Evolutionary conservation across 2,113 vertebrate genomes (phyloP).

Genomic region (Bucco capensis): DNA sequence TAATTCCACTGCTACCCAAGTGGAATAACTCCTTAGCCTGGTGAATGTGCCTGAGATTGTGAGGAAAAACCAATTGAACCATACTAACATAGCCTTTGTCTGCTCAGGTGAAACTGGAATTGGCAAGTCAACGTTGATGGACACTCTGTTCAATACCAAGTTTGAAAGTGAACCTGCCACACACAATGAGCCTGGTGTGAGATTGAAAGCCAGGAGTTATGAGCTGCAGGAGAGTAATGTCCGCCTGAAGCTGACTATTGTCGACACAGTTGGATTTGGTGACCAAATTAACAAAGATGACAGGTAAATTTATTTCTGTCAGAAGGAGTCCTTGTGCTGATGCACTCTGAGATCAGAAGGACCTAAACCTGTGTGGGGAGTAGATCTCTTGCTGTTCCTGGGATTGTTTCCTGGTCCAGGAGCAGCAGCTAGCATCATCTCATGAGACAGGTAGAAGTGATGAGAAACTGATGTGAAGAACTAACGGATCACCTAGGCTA

Average conservation of each 20-base stretch:
- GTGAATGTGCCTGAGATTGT: rapidly evolving
- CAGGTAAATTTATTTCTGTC: slow-evolving; percentile 61
- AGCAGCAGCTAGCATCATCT: background rate
- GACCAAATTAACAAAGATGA: slow-evolving; percentile 86
- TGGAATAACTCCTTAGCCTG: background rate
- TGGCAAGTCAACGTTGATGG: slow-evolving; percentile 83
- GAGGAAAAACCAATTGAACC: rapidly evolving
- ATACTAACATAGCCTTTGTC: rapidly evolving
- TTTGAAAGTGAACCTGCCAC: slow-evolving; percentile 81
- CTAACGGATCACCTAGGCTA: background rate
- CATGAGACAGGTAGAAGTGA: background rate
- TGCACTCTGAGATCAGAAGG: background rate
- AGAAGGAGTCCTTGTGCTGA: rapidly evolving
- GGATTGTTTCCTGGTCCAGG: rapidly evolving
- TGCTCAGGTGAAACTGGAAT: slow-evolving; percentile 79
- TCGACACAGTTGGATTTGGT: slow-evolving; percentile 81
- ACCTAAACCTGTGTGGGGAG: background rate
- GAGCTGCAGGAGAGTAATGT: slow-evolving; percentile 85
- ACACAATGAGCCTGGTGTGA: slow-evolving; percentile 80
- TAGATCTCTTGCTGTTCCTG: background rate
- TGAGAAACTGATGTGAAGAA: background rate
- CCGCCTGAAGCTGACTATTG: slow-evolving; percentile 81
- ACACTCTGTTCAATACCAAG: slow-evolving; percentile 84
- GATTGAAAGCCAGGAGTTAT: slow-evolving; percentile 82
- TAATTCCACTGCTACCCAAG: background rate